These are phyloP conservation scores for Drosophila villosipedis DNA, from an alignment of 2,888 invertebrate genomes.

Conservation along the genomic window DNA sequence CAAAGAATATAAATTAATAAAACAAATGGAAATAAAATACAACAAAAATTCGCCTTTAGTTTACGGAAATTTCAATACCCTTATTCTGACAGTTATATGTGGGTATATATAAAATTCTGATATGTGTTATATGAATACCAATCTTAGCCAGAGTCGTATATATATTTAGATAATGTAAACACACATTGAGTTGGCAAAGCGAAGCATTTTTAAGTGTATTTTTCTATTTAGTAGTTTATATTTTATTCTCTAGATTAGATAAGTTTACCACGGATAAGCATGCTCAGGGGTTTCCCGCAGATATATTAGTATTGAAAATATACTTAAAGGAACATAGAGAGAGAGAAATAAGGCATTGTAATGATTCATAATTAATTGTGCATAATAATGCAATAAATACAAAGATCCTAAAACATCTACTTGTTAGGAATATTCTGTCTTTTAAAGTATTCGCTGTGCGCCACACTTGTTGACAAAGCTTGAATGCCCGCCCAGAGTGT, in stretches of 20 bases:
- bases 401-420: not conserved
- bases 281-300: not conserved
- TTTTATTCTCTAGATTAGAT: not conserved
- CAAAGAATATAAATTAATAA: constrained; percentile 16
- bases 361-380: not conserved
- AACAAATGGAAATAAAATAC: constrained; percentile 8
- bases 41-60: not conserved
- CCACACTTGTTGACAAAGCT: not conserved
- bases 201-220: not conserved
- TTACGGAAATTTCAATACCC: not conserved
- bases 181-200: too few relatives aligned
- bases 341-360: not conserved
- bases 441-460: not conserved
- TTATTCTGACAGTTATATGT: not conserved
- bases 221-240: not conserved
- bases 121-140: not conserved
- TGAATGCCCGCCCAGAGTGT: not conserved
- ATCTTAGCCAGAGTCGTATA: not conserved
- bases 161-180: not conserved
- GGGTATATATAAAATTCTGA: not conserved
- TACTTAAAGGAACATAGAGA: not conserved
- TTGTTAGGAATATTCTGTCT: not conserved
- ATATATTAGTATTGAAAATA: not conserved
- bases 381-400: not conserved
- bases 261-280: not conserved